Evolutionary conservation across 2,797 vertebrate genomes (phyloP), one percentile per base, ranked within the genome.

Genomic region (Eurystomus glaucurus): DNA sequence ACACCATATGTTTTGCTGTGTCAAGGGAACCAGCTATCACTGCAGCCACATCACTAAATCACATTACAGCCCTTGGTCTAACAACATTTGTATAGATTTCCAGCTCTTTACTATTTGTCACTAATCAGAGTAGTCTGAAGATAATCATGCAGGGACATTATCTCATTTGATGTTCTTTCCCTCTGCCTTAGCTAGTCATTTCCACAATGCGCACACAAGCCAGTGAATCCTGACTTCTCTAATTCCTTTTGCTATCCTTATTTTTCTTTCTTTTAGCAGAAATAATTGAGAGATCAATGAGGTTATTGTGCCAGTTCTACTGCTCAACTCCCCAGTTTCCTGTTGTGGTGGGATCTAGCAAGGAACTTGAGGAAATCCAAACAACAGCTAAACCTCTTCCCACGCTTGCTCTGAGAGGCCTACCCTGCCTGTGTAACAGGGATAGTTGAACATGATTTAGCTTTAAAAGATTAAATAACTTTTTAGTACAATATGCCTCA

Each of bases 11-110:
- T 48, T 93, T 31, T 46, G 61, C 76, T 76, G 70, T 80, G 52
- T n/a, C 33, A 66, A 61, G 81, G 66, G 86, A 95, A 29, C 55
- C 62, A 79, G 92, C 81, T 62, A 29, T 68, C 64, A 6, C 78
- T 58, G 92, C 28, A 87, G 86, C 81, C 81, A n/a, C 3, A 2
- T 87, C 91, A 80, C 66, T 77, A 74, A 95, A 93, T 91, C 65
- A n/a, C 81, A 91, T 96, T 95, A 88, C 46, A 70, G 2, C 50
- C 57, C 86, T 83, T 5, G 2, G 20, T 64, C 86, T 93, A 95
- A 97, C 60, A 58, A 80, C 65, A 62, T 96, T 96, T 91, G 84
- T 91, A 96, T 85, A 81, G 90, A 93, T 93, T 90, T 90, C 45
- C 57, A 89, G 61, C 64, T 85, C 81, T 80, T 86, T 68, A 25